Evolutionary conservation across 2,888 invertebrate species (phyloP), one percentile per base, ranked within the genome.

Genomic region (Xestia xanthographa): DNA sequence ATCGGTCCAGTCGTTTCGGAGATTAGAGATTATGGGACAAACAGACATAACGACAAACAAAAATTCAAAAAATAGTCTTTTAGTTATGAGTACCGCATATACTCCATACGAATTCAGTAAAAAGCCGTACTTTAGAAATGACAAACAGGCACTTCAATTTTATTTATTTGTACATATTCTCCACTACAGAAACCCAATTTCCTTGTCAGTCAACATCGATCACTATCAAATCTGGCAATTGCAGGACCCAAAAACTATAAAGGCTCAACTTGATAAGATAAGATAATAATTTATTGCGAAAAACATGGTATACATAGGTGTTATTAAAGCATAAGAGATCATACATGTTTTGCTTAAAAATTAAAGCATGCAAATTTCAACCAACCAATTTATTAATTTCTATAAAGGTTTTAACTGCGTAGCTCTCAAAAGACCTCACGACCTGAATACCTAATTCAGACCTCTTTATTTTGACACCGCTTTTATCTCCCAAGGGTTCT

Each of bases 161-260:
- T 22, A 48, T 48, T 48, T 48, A 48, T 48, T 48, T 48, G 8
- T 22, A 48, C 8, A 62, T 80, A 72, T 72, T 12, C n/a, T n/a
- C 14, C 17, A 14, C 43, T 22, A 34, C 11, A 14, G 22, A 26
- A 38, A 60, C 17, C 26, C 41, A 26, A 79, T 72, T 34, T 45
- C 1, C 26, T 26, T 22, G 34, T 17, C 69, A 38, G 67, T 66
- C 53, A 56, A 68, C n/a, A n/a, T n/a, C n/a, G n/a, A n/a, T n/a
- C n/a, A n/a, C n/a, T n/a, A n/a, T 68, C 79, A 79, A 50, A 60
- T 45, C 38, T 56, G 60, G 12, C 56, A 50, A 79, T 56, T 9
- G n/a, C 69, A 67, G 53, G 11, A 45, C 12, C 45, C 45, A 20
- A 66, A 65, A 29, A 41, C 17, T 41, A 26, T 34, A 43, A 45